Evolutionary conservation across 2,888 invertebrate genomes (phyloP), one percentile per base, ranked within the genome.

Genomic region (Bellardia bayeri): DNA sequence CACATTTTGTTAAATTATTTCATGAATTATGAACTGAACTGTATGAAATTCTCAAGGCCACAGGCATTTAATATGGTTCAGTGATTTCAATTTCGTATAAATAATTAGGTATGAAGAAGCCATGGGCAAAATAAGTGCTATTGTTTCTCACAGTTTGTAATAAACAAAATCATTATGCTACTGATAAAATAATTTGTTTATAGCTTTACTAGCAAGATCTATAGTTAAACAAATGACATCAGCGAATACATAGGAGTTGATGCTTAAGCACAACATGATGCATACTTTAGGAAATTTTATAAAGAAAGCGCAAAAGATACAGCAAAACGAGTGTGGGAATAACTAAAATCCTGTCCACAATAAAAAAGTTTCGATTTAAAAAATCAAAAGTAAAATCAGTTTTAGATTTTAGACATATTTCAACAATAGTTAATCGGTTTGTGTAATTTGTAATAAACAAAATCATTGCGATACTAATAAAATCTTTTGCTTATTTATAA

Each of bases 11-110:
- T 45, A 80, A 71, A 40, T 71, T 81, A 72, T 64, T 64, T 42
- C 54, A 63, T 63, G 63, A 72, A 64, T 81, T 81, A 63, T 64
- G 33, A 13, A 64, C 51, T 61, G 56, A 72, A 72, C 30, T 56
- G 40, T n/a, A 72, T 13, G 63, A 42, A 81, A 64, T 72, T 64
- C 54, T 56, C n/a, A 54, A 64, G 45, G 7, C 81, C 81, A 33
- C 9, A 33, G 42, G 54, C 64, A 64, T 33, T 63, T n/a, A 16
- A 3, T 2, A 56, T 81, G 81, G 54, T 72, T 72, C 63, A 72
- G 72, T 72, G 64, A 72, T 72, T 81, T 81, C 72, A 64, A 81
- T 72, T 81, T 63, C 72, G 54, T 56, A 64, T 72, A 56, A 72
- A 72, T 81, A 81, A 81, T 81, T 72, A 72, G 54, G 23, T 45